These are phyloP conservation scores for Octonoba sinensis DNA, from an alignment of 2,888 invertebrate genomes.

Conservation along the genomic window DNA sequence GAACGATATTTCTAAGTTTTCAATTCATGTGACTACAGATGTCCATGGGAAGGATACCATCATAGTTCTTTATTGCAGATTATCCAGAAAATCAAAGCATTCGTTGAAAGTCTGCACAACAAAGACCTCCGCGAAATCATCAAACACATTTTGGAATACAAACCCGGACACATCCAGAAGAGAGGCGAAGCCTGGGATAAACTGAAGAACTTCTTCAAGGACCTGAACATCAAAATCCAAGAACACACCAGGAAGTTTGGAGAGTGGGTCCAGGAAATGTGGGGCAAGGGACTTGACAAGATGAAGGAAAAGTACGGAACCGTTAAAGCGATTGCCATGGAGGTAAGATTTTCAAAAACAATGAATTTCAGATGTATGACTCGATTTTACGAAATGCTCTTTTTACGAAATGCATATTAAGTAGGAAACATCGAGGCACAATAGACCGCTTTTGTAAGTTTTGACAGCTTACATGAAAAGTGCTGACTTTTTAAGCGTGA, in stretches of 20 bases:
- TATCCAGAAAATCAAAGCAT: constrained; percentile 28
- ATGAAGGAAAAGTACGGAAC: constrained; percentile 55
- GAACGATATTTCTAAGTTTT: too few species aligned
- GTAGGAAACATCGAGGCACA: too few species aligned
- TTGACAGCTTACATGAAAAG: too few species aligned
- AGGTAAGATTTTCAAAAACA: constrained; percentile 23
- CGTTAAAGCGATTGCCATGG: constrained; percentile 59
- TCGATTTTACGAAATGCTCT: too few species aligned
- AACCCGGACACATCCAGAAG: background rate
- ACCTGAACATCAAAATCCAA: constrained; percentile 39
- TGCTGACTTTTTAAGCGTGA: too few species aligned
- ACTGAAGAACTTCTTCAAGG: constrained; percentile 56
- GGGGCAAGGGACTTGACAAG: constrained; percentile 46
- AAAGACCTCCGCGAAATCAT: constrained; percentile 31
- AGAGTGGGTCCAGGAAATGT: constrained; percentile 49
- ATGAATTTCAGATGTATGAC: too few species aligned
- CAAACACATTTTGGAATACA: constrained; percentile 11
- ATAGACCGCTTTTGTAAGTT: too few species aligned
- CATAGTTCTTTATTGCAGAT: background rate
- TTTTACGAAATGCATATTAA: too few species aligned
- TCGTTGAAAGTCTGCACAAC: constrained; percentile 3
- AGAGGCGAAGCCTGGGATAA: constrained; percentile 44
- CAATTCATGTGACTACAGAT: too few species aligned
- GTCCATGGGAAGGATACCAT: too few species aligned
- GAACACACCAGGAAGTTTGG: constrained; percentile 47